A percentile compares a stretch with the other conserved stretches of the same genome.
phyloP scores from a whole-genome alignment of 2,113 vertebrate genomes.

The Carollia perspicillata region DNA sequence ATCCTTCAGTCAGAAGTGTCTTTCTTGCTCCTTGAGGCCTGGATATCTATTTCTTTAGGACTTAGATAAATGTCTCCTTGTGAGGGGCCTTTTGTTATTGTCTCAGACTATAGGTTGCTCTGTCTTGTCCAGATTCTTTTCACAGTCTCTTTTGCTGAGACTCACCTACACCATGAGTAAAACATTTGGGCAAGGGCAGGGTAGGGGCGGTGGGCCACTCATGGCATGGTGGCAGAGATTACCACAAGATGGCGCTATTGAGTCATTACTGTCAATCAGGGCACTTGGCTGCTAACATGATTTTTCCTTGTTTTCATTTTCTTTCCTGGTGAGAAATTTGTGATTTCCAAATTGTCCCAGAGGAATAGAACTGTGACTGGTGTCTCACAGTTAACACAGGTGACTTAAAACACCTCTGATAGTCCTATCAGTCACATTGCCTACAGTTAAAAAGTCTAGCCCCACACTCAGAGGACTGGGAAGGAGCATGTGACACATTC shows the following conservation, averaged over 20 bases:
- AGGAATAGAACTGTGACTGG: neutral
- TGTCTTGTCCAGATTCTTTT: neutral
- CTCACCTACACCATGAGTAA: neutral
- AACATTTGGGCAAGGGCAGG: fast-evolving
- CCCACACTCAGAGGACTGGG: neutral
- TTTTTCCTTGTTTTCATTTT: neutral
- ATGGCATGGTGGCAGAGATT: neutral
- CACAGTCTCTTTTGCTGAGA: neutral
- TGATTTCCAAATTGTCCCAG: conserved; percentile 10
- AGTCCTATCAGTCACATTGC: neutral
- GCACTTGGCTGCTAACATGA: neutral
- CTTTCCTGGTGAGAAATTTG: conserved; percentile 8
- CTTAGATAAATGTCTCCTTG: neutral
- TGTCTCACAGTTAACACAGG: neutral
- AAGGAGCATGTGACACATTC: neutral
- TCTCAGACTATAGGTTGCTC: neutral
- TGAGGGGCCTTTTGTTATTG: neutral
- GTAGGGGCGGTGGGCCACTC: fast-evolving
- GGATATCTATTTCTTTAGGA: neutral
- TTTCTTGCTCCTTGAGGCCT: neutral
- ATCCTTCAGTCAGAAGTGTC: neutral
- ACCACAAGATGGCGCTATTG: conserved; percentile 48
- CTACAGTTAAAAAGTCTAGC: neutral
- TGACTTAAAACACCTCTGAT: neutral
- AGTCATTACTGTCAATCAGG: neutral